phyloP scores from a whole-genome alignment of 2,113 vertebrate genomes.

The Bubo blakistoni region DNA sequence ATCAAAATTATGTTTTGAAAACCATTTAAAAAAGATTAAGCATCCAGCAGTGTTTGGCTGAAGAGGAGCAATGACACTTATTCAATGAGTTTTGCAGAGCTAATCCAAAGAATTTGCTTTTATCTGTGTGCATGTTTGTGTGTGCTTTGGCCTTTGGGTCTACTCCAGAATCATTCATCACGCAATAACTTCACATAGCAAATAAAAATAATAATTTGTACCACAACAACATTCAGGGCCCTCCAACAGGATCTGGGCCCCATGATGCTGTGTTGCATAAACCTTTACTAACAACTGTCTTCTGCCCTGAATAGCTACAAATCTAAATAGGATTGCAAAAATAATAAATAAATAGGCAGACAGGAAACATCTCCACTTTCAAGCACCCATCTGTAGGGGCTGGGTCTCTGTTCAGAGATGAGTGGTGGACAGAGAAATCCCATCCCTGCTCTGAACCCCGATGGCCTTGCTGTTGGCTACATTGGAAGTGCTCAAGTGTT shows the following conservation, averaged over 20 bases:
- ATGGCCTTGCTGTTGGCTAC: neutral
- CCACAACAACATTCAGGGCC: neutral
- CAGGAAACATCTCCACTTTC: neutral
- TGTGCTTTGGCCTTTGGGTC: neutral
- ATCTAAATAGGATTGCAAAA: neutral
- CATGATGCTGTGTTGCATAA: neutral
- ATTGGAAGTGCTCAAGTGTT: neutral
- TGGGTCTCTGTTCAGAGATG: neutral
- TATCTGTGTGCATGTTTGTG: neutral
- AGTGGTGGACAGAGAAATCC: neutral
- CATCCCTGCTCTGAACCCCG: neutral
- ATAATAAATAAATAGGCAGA: neutral
- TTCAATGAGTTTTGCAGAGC: neutral
- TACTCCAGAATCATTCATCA: neutral
- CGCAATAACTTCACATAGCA: neutral
- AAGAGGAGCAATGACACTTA: neutral
- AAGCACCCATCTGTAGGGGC: neutral
- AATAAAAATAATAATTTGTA: neutral
- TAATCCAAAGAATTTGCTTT: neutral
- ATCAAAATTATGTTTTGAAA: neutral
- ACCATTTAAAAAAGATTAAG: neutral
- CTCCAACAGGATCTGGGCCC: neutral
- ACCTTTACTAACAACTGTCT: neutral
- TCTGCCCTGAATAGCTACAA: neutral
- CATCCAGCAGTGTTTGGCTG: neutral